Evolutionary conservation across 2,888 invertebrate species (phyloP).

Genomic region (Nasonovia ribisnigri): DNA sequence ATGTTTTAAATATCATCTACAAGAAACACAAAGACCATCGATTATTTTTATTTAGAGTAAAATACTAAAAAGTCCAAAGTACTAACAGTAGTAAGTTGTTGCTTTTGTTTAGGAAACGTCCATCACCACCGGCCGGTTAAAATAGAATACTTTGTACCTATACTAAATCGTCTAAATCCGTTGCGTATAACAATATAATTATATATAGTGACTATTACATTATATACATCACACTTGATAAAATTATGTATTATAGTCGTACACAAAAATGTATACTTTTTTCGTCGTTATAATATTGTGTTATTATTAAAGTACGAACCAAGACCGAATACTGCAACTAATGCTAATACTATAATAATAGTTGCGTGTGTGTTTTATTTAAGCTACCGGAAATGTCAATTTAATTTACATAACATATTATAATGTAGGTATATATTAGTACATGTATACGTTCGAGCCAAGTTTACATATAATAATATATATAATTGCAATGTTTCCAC

Average conservation of each 20-base stretch:
- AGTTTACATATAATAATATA: background rate
- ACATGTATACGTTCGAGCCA: background rate
- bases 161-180: background rate
- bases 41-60: background rate
- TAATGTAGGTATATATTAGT: background rate
- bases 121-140: background rate
- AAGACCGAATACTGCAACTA: background rate
- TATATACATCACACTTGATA: background rate
- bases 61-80: background rate
- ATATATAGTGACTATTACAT: background rate
- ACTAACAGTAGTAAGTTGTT: background rate
- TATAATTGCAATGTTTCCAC: background rate
- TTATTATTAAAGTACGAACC: background rate
- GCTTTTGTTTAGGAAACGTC: background rate
- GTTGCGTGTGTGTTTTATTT: conserved; percentile 29
- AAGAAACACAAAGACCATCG: background rate
- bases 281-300: background rate
- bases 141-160: background rate
- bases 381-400: conserved; percentile 38
- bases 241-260: background rate
- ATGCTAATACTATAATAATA: background rate
- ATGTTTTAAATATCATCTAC: background rate
- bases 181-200: background rate
- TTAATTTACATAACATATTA: conserved; percentile 17
- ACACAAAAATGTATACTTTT: background rate